These are phyloP conservation scores for Drosophila guanche DNA, from an alignment of 1,140 invertebrate genomes.

Conservation along the genomic window DNA sequence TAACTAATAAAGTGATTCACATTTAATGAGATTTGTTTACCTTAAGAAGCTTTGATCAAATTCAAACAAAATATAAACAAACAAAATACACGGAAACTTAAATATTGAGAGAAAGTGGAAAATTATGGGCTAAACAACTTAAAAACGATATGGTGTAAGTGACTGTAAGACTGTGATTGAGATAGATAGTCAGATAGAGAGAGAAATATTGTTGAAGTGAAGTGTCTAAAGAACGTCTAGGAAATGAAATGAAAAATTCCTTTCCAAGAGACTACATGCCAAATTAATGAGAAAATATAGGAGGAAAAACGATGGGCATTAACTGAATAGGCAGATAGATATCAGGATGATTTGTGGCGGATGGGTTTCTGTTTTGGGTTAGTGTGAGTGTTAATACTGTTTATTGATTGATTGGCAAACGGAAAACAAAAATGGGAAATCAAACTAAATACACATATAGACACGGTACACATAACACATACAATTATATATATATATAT, in stretches of 20 bases:
- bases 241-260: constrained; percentile 16
- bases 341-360: constrained; percentile 23
- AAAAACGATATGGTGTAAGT: too few relatives aligned
- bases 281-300: constrained; percentile 17
- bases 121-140: too few relatives aligned
- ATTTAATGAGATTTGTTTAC: constrained; percentile 62
- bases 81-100: constrained; percentile 6
- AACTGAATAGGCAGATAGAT: background rate
- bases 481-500: constrained; percentile 56
- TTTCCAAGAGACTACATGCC: constrained; percentile 32
- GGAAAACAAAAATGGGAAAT: constrained; percentile 62
- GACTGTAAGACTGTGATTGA: constrained; percentile 7
- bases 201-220: constrained; percentile 19
- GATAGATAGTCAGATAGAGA: constrained; percentile 17
- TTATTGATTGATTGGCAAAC: constrained; percentile 52
- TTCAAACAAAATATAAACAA: constrained; percentile 47
- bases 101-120: too few relatives aligned
- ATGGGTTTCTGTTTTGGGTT: constrained; percentile 54
- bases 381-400: constrained; percentile 74
- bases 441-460: constrained; percentile 83
- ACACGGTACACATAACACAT: constrained; percentile 82
- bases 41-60: constrained; percentile 75
- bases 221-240: constrained; percentile 16
- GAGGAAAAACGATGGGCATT: constrained; percentile 1
- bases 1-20: constrained; percentile 42